These are phyloP conservation scores for Pristionchus entomophagus DNA, from an alignment of 2,888 invertebrate species.

Conservation along the genomic window DNA sequence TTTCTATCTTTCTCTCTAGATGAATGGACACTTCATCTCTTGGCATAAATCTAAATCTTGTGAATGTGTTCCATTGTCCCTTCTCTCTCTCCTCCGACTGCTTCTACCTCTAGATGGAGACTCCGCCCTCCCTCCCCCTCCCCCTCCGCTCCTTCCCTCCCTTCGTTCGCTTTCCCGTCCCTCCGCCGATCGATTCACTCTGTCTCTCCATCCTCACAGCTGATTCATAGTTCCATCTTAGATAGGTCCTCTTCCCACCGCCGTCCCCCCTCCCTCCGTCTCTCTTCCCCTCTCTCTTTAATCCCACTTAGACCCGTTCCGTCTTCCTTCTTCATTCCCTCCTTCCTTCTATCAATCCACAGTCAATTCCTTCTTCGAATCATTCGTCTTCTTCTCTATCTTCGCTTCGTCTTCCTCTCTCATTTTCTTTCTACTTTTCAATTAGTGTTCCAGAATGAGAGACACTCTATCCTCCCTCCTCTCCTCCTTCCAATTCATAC, in stretches of 20 bases:
- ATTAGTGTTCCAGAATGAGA: constrained; percentile 37
- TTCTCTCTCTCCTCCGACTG: background rate
- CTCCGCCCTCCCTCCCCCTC: background rate
- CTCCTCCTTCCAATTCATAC: constrained; percentile 35
- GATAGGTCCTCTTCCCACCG: constrained; percentile 18
- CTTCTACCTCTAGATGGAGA: background rate
- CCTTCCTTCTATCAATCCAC: background rate
- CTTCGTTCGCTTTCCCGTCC: background rate
- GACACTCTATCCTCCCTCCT: background rate
- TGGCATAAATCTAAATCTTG: background rate
- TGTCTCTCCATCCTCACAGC: background rate
- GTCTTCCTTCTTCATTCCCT: background rate
- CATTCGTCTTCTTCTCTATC: background rate
- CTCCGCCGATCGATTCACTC: background rate
- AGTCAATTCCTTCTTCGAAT: background rate
- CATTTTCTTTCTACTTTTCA: constrained; percentile 28
- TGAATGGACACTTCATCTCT: background rate
- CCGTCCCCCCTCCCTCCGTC: background rate
- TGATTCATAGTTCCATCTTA: constrained; percentile 33
- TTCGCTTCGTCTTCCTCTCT: constrained; percentile 30
- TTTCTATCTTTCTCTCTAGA: background rate
- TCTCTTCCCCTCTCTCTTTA: background rate
- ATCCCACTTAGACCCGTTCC: background rate
- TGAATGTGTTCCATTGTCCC: constrained; percentile 19
- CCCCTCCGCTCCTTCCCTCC: background rate